Conservation (phyloP, 2,113 vertebrate species). For the Stigmatopora argus region DNA sequence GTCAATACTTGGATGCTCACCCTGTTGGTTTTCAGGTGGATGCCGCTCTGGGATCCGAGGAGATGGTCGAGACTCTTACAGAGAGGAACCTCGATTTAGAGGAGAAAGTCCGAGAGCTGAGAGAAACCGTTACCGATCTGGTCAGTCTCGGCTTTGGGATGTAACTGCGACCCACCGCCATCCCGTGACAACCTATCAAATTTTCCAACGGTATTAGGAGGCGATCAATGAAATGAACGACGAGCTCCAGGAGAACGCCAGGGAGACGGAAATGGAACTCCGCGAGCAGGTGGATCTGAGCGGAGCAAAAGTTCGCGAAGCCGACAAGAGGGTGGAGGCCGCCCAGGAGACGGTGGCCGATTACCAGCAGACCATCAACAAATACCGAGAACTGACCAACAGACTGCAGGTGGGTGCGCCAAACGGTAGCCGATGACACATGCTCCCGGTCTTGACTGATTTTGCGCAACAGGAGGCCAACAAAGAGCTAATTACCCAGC, state of each 20-base stretch:
- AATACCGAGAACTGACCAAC: conserved; percentile 87
- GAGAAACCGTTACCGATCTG: conserved; percentile 69
- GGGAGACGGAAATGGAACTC: conserved; percentile 95
- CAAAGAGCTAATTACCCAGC: conserved; percentile 86
- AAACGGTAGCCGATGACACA: background rate
- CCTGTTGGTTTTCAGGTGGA: conserved; percentile 77
- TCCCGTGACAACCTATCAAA: background rate
- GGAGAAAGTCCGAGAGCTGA: conserved; percentile 92
- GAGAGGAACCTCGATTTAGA: conserved; percentile 94
- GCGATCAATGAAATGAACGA: conserved; percentile 99
- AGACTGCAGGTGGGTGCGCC: conserved; percentile 79
- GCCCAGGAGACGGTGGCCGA: conserved; percentile 93
- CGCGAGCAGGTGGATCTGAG: conserved; percentile 92
- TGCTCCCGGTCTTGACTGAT: background rate
- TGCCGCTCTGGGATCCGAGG: conserved; percentile 90
- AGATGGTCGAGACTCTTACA: conserved; percentile 95
- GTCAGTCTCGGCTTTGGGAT: conserved; percentile 35
- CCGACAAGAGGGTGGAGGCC: conserved; percentile 86
- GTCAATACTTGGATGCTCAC: background rate
- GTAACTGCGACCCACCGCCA: background rate
- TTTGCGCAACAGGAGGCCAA: conserved; percentile 79
- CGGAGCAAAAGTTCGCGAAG: conserved; percentile 75
- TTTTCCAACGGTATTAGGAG: conserved; percentile 69
- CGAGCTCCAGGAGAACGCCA: conserved; percentile 91
- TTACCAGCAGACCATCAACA: conserved; percentile 94